phyloP scores from a whole-genome alignment of 2,888 invertebrate species.

The Diaprepes abbreviatus region DNA sequence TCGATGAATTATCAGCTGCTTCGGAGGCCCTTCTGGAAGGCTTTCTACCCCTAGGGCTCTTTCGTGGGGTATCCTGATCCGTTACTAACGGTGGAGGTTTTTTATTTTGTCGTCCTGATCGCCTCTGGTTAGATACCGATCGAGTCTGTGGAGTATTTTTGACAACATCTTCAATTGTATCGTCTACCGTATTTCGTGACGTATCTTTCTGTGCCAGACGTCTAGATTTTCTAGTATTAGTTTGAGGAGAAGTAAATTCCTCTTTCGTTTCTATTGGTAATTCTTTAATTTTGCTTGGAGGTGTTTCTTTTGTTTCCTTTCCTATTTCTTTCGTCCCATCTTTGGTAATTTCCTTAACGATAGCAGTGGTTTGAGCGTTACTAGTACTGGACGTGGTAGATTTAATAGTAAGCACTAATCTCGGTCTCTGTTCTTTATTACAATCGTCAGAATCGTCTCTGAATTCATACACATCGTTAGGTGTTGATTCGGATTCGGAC shows the following conservation, averaged over 20 bases:
- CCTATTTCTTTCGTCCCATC: conserved; percentile 58
- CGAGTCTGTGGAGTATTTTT: conserved; percentile 73
- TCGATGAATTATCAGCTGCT: conserved; percentile 74
- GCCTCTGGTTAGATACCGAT: conserved; percentile 68
- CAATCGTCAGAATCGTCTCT: conserved; percentile 89
- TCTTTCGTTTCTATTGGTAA: conserved; percentile 65
- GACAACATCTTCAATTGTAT: conserved; percentile 91
- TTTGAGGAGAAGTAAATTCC: conserved; percentile 73
- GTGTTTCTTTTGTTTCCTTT: conserved; percentile 54
- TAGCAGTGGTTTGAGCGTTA: conserved; percentile 63
- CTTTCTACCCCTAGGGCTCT: conserved; percentile 76
- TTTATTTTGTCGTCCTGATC: conserved; percentile 72
- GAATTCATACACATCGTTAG: conserved; percentile 90
- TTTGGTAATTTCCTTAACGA: conserved; percentile 68
- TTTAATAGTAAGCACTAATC: conserved; percentile 86
- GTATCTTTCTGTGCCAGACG: conserved; percentile 84
- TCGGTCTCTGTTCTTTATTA: conserved; percentile 76
- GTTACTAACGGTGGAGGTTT: conserved; percentile 49
- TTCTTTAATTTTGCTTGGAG: conserved; percentile 44
- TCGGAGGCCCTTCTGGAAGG: conserved; percentile 76
- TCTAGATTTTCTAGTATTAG: conserved; percentile 84
- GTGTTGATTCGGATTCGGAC: conserved; percentile 71
- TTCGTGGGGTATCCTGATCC: conserved; percentile 66
- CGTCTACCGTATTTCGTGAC: conserved; percentile 84
- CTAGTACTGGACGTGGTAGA: conserved; percentile 71